Evolutionary conservation across 2,888 invertebrate species (phyloP), one percentile per base, ranked within the genome.

Genomic region (Eustalomyia histrio): DNA sequence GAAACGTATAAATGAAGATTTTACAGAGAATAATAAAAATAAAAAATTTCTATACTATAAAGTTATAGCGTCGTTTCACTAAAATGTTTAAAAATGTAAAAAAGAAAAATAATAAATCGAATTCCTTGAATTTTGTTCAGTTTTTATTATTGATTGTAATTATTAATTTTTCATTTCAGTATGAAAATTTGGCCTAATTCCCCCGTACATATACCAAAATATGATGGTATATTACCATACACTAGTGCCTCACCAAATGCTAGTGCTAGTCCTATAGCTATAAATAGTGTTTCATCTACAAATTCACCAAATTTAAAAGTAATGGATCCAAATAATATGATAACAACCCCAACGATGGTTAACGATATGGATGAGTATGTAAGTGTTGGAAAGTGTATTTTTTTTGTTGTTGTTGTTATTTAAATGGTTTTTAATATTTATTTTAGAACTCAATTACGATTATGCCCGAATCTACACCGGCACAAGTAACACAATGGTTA

Each of bases 401-500:
- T 3, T 29, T 24, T 21, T 61, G 35, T 21, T 53, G 16, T 7
- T 29, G 7, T 9, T 47, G 12, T 47, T n/a, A 14, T 1, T 39
- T 39, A 12, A 7, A 39, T 64, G 64, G 8, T 60, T 16, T 52
- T 47, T 58, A 43, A 14, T 52, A 9, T 67, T 80, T 52, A 47
- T 88, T 74, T 72, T 53, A 79, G 68, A 83, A 92, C 92, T 91
- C 89, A 85, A 87, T 88, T 80, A 92, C 92, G 0, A 91, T 97
- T 68, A 92, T 93, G 1, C 93, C 94, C 29, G 94, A 94, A 47
- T 94, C 96, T 29, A 92, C 93, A 7, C 93, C 95, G 0, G 90
- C 92, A 17, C 95, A 97, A 88, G 96, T 96, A 2, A 92, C 93
- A 63, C 92, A 94, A 79, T 98, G 98, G 98, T 92, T 98, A 75